A percentile compares a stretch with the other conserved stretches of the same genome.
phyloP scores from a whole-genome alignment of 1,140 invertebrate genomes.

The Eueides isabella region DNA sequence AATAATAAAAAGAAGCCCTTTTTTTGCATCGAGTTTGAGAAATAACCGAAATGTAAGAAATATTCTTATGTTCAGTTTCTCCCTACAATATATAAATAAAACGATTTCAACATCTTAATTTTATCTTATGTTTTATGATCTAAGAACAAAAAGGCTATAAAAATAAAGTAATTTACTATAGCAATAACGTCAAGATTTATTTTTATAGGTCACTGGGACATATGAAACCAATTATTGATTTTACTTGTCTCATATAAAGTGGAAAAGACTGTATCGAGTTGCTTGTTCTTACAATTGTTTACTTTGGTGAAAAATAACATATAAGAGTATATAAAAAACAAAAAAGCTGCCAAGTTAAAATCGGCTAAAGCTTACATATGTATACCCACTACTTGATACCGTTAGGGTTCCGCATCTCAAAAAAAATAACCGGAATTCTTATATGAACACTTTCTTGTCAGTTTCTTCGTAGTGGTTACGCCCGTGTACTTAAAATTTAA shows the following conservation, averaged over 20 bases:
- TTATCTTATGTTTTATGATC: conserved; percentile 1
- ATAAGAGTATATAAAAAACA: too few relatives aligned
- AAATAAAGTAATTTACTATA: conserved; percentile 4
- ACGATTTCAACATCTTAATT: conserved; percentile 2
- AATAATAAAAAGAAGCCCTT: too few relatives aligned
- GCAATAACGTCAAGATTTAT: conserved; percentile 14
- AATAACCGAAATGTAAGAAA: neutral
- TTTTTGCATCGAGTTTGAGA: too few relatives aligned
- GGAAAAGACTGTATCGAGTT: neutral
- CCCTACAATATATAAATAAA: neutral
- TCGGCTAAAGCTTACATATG: too few relatives aligned
- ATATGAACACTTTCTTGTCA: too few relatives aligned
- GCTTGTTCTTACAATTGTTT: conserved; percentile 1
- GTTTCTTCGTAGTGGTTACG: too few relatives aligned
- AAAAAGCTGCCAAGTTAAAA: too few relatives aligned
- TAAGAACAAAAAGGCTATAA: conserved; percentile 11
- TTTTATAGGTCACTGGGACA: conserved; percentile 14
- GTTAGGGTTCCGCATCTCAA: too few relatives aligned
- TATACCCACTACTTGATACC: too few relatives aligned
- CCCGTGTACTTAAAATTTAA: too few relatives aligned
- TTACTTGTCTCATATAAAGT: conserved; percentile 3
- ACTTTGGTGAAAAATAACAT: neutral
- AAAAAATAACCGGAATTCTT: too few relatives aligned
- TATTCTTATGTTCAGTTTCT: neutral
- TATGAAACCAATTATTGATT: conserved; percentile 14